Percentiles rank a stretch among this genome's conserved stretches.
These are phyloP conservation scores for Urocolius indicus DNA, from an alignment of 2,113 vertebrate species.

Conservation along the genomic window DNA sequence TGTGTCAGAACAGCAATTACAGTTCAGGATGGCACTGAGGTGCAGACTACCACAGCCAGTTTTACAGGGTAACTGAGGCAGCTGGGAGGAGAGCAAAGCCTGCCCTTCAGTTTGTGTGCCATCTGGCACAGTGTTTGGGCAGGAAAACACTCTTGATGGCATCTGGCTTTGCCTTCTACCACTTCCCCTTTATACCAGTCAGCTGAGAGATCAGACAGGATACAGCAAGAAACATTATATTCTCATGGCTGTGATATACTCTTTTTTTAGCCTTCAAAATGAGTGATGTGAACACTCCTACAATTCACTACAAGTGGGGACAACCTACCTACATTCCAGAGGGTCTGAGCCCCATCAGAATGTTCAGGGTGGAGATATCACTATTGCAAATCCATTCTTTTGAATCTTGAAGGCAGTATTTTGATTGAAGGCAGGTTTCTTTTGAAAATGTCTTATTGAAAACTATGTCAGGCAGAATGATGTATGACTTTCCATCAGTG, in stretches of 20 bases:
- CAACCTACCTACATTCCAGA: not conserved
- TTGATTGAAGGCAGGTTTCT: not conserved
- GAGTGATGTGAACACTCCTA: not conserved
- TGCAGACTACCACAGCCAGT: not conserved
- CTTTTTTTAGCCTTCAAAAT: not conserved
- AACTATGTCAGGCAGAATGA: not conserved
- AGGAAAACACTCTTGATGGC: not conserved
- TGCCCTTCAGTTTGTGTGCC: not conserved
- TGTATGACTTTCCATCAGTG: not conserved
- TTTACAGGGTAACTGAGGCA: not conserved
- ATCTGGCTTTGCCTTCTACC: not conserved
- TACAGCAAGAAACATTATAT: not conserved
- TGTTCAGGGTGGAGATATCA: fast-evolving
- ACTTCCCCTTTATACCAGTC: not conserved
- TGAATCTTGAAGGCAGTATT: not conserved
- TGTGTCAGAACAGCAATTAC: not conserved
- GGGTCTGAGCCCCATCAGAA: not conserved
- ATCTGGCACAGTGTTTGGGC: not conserved
- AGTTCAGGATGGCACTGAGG: not conserved
- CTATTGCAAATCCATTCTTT: not conserved
- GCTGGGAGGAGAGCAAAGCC: not conserved
- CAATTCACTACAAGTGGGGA: not conserved
- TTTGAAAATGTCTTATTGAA: not conserved
- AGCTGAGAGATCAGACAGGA: not conserved
- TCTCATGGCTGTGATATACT: not conserved